phyloP scores from a whole-genome alignment of 2,888 invertebrate genomes.

The Cynaeus angustus region DNA sequence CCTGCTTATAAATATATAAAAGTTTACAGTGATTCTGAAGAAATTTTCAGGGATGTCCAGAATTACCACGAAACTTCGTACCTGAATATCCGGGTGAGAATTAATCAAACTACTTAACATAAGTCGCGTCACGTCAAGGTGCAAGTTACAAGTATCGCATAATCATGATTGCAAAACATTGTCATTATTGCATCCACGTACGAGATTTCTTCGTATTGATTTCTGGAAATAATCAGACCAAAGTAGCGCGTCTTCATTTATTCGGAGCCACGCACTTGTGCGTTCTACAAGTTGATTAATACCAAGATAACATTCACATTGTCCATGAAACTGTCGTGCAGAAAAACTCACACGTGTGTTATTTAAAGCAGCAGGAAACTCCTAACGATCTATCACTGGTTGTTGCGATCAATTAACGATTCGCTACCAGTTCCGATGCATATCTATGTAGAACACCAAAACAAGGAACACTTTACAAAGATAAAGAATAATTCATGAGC shows the following conservation, averaged over 20 bases:
- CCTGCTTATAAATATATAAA: slow-evolving; percentile 42
- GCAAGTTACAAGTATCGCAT: slow-evolving; percentile 3
- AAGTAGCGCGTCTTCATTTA: too few relatives aligned
- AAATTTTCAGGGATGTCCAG: slow-evolving; percentile 24
- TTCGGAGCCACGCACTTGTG: neutral
- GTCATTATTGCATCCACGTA: too few relatives aligned
- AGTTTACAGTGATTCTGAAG: slow-evolving; percentile 32
- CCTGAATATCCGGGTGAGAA: slow-evolving; percentile 41
- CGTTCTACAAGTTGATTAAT: slow-evolving; percentile 5
- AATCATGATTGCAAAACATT: too few relatives aligned
- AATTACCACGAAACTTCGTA: slow-evolving; percentile 32
- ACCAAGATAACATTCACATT: neutral
- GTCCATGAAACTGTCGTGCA: slow-evolving; percentile 1
- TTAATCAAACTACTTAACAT: slow-evolving; percentile 18
- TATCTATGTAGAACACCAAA: slow-evolving; percentile 44
- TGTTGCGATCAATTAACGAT: slow-evolving; percentile 43
- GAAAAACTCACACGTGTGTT: slow-evolving; percentile 25
- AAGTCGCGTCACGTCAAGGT: slow-evolving; percentile 6
- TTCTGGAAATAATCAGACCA: too few relatives aligned
- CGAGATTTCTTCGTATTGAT: too few relatives aligned
- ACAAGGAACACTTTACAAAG: slow-evolving; percentile 34
- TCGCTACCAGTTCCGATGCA: slow-evolving; percentile 8
- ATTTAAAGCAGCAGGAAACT: slow-evolving; percentile 28
- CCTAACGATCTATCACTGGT: slow-evolving; percentile 27
- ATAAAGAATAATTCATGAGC: slow-evolving; percentile 29